Base-by-base conservation (phyloP, 2,888 invertebrate genomes). In the Apeira syringaria region DNA sequence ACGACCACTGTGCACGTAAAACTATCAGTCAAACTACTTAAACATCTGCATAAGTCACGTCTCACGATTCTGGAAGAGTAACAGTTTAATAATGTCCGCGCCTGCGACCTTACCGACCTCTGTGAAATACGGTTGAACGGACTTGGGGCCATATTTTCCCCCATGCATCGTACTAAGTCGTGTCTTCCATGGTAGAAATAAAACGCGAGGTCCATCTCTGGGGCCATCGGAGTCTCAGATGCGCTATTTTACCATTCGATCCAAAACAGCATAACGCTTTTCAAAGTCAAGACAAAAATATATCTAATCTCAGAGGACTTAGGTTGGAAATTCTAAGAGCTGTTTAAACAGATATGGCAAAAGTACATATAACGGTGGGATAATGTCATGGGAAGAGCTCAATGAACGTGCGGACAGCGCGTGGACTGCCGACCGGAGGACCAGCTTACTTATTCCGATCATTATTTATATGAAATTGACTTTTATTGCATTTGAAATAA, bases 321-420 rank as follows among this genome's bases (percentile, higher is more conserved):
- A 12, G 42, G 59, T 53, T 17, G 22, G 28, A 53, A 56, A 47
- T 52, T 0, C 5, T 13, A 31, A 36, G 35, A 10, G 32, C 13
- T 11, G 13, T 46, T 42, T 39, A 47, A 40, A 50, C 39, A 48
- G 49, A 49, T 77, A 72, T 33, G 71, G 48, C 55, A 56, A 50
- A 63, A 59, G 55, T 60, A 56, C 57, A 59, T 61, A 50, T 58
- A 52, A 54, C 52, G 54, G 50, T 54, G 54, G 80, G 79, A 84
- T 88, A 89, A 89, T 89, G 89, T 89, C 89, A 88, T 89, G 89
- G 88, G 88, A 89, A 89, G 87, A 81, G 80, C 88, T 85, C 82
- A 85, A 82, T 86, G 85, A 86, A 85, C 82, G 82, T 77, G 79
- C 86, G 86, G 88, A 83, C 88, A 84, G 80, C 80, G 80, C 80